Evolutionary conservation across 2,113 vertebrate species (phyloP).

Genomic region (Manacus vitellinus): DNA sequence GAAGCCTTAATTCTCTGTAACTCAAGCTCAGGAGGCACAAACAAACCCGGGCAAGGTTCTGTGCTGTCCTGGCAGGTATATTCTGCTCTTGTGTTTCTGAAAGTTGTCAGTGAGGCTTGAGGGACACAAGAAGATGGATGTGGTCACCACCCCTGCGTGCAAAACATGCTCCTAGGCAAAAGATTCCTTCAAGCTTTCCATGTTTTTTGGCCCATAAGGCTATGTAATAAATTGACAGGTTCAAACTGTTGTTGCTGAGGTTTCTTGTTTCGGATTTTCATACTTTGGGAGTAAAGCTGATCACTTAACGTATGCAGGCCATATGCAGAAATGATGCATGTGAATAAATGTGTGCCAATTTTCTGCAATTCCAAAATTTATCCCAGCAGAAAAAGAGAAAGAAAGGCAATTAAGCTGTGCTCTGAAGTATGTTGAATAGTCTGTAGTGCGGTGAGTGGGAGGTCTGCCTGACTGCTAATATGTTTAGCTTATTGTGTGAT

Average conservation of each 20-base stretch:
- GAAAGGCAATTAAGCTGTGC: not conserved
- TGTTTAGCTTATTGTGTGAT: not conserved
- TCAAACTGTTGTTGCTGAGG: not conserved
- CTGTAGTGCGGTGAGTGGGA: not conserved
- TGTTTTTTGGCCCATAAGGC: not conserved
- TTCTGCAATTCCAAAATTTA: not conserved
- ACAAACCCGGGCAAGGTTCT: not conserved
- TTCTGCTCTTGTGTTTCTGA: not conserved
- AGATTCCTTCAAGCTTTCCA: not conserved
- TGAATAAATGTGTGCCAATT: not conserved
- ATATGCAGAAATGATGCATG: not conserved
- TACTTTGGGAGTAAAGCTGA: not conserved
- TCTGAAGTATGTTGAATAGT: not conserved
- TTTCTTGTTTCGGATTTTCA: not conserved
- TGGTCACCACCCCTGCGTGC: not conserved
- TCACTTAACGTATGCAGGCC: not conserved
- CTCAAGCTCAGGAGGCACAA: not conserved
- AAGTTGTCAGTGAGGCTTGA: not conserved
- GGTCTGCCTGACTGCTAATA: not conserved
- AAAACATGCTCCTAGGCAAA: not conserved
- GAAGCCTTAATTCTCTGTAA: not conserved
- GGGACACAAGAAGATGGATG: not conserved
- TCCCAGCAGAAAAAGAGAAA: not conserved
- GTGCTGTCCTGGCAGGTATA: not conserved
- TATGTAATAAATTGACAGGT: not conserved